phyloP scores from a whole-genome alignment of 1,140 invertebrate species.

The Drosophila micromelanica region DNA sequence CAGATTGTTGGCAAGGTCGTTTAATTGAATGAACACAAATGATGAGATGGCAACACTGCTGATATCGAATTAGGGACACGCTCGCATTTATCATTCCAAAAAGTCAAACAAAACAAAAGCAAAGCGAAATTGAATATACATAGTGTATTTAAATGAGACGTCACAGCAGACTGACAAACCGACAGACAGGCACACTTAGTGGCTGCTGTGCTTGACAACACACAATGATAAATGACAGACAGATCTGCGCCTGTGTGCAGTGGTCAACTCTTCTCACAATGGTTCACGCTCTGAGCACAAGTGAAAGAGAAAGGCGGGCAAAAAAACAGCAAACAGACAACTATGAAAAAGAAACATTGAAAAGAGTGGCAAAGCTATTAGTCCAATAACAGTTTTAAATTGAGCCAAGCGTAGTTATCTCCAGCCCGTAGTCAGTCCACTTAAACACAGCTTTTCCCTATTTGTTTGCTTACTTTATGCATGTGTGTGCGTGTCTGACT shows the following conservation, averaged over 20 bases:
- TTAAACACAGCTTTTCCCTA: conserved; percentile 16
- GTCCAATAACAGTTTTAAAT: conserved; percentile 35
- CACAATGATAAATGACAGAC: conserved; percentile 37
- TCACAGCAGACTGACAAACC: conserved; percentile 13
- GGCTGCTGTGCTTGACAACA: conserved; percentile 13
- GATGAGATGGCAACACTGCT: background rate
- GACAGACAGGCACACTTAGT: background rate
- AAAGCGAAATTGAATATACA: conserved; percentile 13
- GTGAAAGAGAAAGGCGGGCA: conserved; percentile 9
- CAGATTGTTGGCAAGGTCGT: conserved; percentile 60
- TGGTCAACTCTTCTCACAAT: conserved; percentile 33
- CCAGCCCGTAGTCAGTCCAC: conserved; percentile 10
- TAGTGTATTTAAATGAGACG: conserved; percentile 30
- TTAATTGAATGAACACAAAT: conserved; percentile 17
- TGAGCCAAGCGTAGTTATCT: conserved; percentile 19
- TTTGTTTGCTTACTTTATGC: conserved; percentile 28
- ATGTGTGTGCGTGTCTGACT: background rate
- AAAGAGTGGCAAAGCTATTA: conserved; percentile 39
- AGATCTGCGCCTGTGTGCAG: conserved; percentile 5
- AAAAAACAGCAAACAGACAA: background rate
- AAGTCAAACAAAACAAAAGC: no score
- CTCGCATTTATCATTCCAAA: conserved; percentile 12
- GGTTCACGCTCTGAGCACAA: conserved; percentile 24
- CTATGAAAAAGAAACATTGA: conserved; percentile 19
- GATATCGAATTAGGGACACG: conserved; percentile 33